Base-by-base conservation (phyloP, 2,113 vertebrate species). In the Noturus placidus region DNA sequence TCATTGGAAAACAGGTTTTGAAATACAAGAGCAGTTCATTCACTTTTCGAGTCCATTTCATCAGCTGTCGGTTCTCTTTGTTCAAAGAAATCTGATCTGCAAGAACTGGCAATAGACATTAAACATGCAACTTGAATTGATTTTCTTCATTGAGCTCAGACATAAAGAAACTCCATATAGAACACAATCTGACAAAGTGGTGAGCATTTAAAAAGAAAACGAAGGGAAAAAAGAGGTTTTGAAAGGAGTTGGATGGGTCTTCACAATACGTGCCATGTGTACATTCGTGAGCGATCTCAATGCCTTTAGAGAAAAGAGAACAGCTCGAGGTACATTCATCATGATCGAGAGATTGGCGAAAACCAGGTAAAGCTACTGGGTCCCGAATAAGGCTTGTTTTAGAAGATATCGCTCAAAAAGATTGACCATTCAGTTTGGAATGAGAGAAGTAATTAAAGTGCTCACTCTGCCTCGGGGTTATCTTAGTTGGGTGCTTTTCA, bases 251-350 rank as follows among this genome's bases (percentile, higher is more conserved):
- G 30, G 50, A 38, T 38, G 83, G 35, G 82, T 11, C 10, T 33
- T 57, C 50, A 22, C 50, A 46, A 50, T 57, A 30, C 5, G 25
- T 38, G 56, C 25, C 70, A 27, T 78, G 57, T 19, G 10, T 80
- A 67, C 59, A 93, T 94, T 91, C 93, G 90, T 93, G 94, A 92
- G 92, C 93, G 90, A 93, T 91, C 87, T 92, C 67, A 88, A 63
- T 82, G 86, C 83, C 84, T 88, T 88, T 86, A 19, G 38, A 86
- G 74, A 80, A 70, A 85, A 88, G 52, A 86, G 74, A 80, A 70
- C 83, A 89, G 52, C 50, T 61, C 30, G 56, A 91, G 50, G 85
- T 74, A 61, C 77, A 85, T 92, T 70, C 85, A 89, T 72, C 13
- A 57, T 38, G 27, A 74, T 15, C 0, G 13, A 46, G 3, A 69